Evolutionary conservation across 2,888 invertebrate species (phyloP), one percentile per base, ranked within the genome.

Genomic region (Noctua janthina): DNA sequence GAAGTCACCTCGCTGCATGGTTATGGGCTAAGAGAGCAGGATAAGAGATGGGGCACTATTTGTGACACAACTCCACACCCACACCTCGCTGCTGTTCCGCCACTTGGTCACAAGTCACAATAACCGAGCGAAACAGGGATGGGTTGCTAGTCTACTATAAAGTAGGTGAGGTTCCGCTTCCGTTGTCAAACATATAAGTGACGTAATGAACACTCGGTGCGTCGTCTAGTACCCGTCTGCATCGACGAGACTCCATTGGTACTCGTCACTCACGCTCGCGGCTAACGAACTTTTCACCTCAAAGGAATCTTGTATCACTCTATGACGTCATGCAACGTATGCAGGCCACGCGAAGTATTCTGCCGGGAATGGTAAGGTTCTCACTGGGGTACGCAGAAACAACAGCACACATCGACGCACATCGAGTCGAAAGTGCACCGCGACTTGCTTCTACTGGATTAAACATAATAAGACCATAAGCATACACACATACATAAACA

Each of bases 361-460:
- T 89, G 85, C 73, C 75, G 82, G 90, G 90, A 91, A 91, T 88
- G 87, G 78, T 84, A 78, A 86, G 90, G 89, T 87, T 90, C 62
- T 3, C 6, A 10, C 15, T 35, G 35, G 20, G 20, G 10, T 35
- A 20, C 20, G 10, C 35, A 64, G 64, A 64, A 62, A 64, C 35
- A 17, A 64, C 15, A 93, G 90, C 94, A 95, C 95, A 94, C 96
- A 96, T 96, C 92, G 94, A 96, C 94, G 95, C 95, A 94, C 96
- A 96, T 96, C 92, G 94, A 96, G 95, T 92, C 92, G 93, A 93
- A 94, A 93, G 90, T 91, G 85, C 90, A 89, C 90, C 87, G 84
- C 90, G 79, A 81, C 89, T 91, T 84, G 86, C 85, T 90, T 91
- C 89, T 90, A 90, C 96, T 96, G 94, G 4, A 95, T 95, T 91